Conservation (phyloP, 1,140 invertebrate genomes). For the Reticulitermes speratus region DNA sequence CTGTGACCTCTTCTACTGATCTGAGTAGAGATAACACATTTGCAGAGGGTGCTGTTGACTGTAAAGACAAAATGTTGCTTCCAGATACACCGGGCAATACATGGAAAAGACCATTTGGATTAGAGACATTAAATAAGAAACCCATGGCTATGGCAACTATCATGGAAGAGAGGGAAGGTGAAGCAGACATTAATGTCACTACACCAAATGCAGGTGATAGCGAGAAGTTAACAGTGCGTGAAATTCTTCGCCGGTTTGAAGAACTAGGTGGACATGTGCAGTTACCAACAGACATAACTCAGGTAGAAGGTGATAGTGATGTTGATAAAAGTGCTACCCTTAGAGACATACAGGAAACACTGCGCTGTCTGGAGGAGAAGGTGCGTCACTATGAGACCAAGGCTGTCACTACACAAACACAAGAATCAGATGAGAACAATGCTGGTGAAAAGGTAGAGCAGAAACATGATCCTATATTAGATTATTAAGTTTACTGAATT, state of each 20-base stretch:
- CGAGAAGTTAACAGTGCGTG: conserved; percentile 74
- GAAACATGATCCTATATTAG: not conserved
- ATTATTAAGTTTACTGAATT: too few relatives aligned
- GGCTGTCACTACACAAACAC: not conserved
- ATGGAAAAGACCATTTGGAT: conserved; percentile 28
- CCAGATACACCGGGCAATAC: not conserved
- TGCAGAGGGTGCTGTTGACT: not conserved
- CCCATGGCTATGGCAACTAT: conserved; percentile 69
- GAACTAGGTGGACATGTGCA: conserved; percentile 54
- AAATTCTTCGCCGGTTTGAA: conserved; percentile 76
- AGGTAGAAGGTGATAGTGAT: conserved; percentile 37
- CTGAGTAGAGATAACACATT: not conserved
- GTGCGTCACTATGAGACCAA: conserved; percentile 45
- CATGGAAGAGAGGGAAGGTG: conserved; percentile 58
- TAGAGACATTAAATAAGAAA: conserved; percentile 42
- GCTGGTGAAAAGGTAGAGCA: conserved; percentile 1
- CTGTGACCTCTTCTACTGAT: not conserved
- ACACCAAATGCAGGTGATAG: conserved; percentile 43
- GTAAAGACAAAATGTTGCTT: not conserved
- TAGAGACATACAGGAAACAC: conserved; percentile 50
- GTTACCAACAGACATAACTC: not conserved
- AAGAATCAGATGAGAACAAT: not conserved
- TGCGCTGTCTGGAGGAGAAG: conserved; percentile 53
- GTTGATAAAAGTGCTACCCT: conserved; percentile 48
- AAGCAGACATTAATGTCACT: not conserved